phyloP scores from a whole-genome alignment of 2,113 vertebrate genomes.

The Dermatemys mawii region DNA sequence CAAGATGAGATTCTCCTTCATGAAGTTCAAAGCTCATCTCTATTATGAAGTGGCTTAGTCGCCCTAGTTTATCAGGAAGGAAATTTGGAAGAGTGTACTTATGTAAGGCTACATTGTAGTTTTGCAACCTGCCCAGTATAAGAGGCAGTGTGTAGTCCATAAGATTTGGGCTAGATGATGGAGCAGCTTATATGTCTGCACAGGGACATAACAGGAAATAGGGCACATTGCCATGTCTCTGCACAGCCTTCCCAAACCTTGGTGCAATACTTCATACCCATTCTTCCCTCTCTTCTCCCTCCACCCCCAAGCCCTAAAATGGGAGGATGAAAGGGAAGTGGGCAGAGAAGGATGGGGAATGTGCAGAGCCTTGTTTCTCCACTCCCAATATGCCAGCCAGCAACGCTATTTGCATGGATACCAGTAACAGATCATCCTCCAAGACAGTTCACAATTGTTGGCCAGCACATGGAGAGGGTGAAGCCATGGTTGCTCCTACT shows the following conservation, averaged over 20 bases:
- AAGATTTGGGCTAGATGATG: not conserved
- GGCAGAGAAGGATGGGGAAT: not conserved
- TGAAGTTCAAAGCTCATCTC: not conserved
- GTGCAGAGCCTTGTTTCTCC: not conserved
- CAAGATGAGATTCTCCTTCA: too few relatives aligned
- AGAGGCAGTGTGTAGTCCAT: not conserved
- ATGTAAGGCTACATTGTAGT: not conserved
- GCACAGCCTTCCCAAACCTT: not conserved
- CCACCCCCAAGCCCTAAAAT: not conserved
- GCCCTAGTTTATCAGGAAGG: not conserved
- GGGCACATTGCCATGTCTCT: too few relatives aligned
- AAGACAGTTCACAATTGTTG: not conserved
- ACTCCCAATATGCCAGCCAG: not conserved
- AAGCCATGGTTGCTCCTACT: not conserved
- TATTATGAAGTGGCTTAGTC: too few relatives aligned
- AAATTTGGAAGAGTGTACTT: not conserved
- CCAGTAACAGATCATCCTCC: not conserved
- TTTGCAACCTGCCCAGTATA: not conserved
- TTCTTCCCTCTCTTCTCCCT: not conserved
- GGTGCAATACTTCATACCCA: not conserved
- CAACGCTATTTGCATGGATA: not conserved
- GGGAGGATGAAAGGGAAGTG: not conserved
- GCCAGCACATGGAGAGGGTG: not conserved
- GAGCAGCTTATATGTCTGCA: not conserved
- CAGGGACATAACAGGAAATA: not conserved